phyloP scores from a whole-genome alignment of 53 echinoderm and acorn worm genomes.

The Henricia sp. region DNA sequence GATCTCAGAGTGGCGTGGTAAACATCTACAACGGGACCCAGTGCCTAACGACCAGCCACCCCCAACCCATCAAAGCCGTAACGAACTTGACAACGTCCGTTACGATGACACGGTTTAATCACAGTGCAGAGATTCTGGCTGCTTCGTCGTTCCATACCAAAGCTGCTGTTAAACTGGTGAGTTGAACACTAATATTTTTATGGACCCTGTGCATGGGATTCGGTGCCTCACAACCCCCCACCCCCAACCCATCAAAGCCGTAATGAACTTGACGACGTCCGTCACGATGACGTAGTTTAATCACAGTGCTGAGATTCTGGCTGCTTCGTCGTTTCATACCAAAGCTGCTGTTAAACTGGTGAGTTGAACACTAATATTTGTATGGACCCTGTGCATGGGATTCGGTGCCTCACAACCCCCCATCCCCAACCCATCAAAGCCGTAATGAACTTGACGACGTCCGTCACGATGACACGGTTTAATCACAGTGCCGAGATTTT shows the following conservation, averaged over 20 bases:
- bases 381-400: too few relatives aligned
- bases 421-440: constrained; percentile 71
- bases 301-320: constrained; percentile 86
- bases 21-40: constrained; percentile 83
- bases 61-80: constrained; percentile 71
- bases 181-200: constrained; percentile 17
- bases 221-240: constrained; percentile 59
- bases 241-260: constrained; percentile 71
- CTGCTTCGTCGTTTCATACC: constrained; percentile 65
- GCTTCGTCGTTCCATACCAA: constrained; percentile 63
- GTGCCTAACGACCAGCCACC: constrained; percentile 58
- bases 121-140: constrained; percentile 87
- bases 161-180: constrained; percentile 81
- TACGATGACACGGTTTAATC: constrained; percentile 71
- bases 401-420: constrained; percentile 62
- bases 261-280: constrained; percentile 87
- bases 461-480: constrained; percentile 71
- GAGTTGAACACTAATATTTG: constrained; percentile 26
- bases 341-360: constrained; percentile 80
- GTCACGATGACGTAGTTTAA: constrained; percentile 77
- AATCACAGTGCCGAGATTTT: constrained; percentile 88
- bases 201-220: too few relatives aligned
- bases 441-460: constrained; percentile 86
- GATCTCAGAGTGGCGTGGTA: constrained; percentile 90
- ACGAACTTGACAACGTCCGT: constrained; percentile 87